Conservation (phyloP, 1,140 invertebrate species). For the Drosophila seguyi region DNA sequence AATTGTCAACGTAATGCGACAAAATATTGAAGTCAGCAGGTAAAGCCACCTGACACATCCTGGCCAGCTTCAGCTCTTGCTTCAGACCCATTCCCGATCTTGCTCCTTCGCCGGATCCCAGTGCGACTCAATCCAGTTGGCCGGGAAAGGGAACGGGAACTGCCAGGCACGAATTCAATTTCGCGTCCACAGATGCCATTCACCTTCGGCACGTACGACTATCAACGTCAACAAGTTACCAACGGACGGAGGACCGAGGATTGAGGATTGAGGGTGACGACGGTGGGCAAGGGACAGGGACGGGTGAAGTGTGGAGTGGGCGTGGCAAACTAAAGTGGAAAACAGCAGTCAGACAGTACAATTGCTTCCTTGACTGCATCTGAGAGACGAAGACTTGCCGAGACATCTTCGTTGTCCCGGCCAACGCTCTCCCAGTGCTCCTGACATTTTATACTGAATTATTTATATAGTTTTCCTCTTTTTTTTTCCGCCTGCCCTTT, state of each 20-base stretch:
- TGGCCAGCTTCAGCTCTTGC: constrained; percentile 7
- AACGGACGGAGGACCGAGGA: not conserved
- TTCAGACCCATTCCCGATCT: constrained; percentile 13
- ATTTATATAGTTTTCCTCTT: constrained; percentile 74
- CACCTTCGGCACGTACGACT: constrained; percentile 82
- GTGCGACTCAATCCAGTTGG: constrained; percentile 69
- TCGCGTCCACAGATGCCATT: constrained; percentile 83
- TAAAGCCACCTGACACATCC: constrained; percentile 53
- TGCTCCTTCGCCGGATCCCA: constrained; percentile 6
- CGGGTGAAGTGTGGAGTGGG: constrained; percentile 26
- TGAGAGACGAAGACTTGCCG: constrained; percentile 52
- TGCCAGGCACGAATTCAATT: constrained; percentile 82
- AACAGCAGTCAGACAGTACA: constrained; percentile 83
- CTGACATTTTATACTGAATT: constrained; percentile 83
- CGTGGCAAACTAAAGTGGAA: constrained; percentile 77
- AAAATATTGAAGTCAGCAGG: constrained; percentile 82
- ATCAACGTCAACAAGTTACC: constrained; percentile 84
- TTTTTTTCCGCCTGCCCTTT: constrained; percentile 24
- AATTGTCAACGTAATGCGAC: constrained; percentile 84
- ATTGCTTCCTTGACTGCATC: constrained; percentile 81
- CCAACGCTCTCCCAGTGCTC: constrained; percentile 51
- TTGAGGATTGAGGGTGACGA: not conserved
- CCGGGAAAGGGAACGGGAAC: constrained; percentile 45
- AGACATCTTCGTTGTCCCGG: constrained; percentile 55
- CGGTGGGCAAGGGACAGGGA: not conserved